These are phyloP conservation scores for Operophtera brumata DNA, from an alignment of 2,888 invertebrate genomes.

Conservation along the genomic window DNA sequence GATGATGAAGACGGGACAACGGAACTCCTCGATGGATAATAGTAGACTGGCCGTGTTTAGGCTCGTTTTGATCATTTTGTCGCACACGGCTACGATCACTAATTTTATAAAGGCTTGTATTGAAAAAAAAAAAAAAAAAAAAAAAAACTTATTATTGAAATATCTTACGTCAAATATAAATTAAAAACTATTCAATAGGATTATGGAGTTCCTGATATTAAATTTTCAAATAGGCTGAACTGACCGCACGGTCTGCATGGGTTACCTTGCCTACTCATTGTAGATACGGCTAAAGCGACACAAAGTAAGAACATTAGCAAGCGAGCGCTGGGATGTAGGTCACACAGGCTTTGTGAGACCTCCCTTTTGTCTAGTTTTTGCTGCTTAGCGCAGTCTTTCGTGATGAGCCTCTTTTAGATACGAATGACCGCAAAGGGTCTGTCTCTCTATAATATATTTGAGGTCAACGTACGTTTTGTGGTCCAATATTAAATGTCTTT, in stretches of 20 bases:
- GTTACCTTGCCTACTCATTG: slow-evolving; percentile 34
- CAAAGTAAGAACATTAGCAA: slow-evolving; percentile 66
- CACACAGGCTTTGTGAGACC: slow-evolving; percentile 60
- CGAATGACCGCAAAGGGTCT: slow-evolving; percentile 49
- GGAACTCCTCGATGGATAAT: too few species aligned
- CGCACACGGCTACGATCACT: too few species aligned
- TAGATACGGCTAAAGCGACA: slow-evolving; percentile 45
- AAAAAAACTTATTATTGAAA: too few species aligned
- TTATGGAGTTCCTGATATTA: neutral
- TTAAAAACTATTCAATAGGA: neutral
- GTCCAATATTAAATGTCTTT: slow-evolving; percentile 29
- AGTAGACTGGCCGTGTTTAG: too few species aligned
- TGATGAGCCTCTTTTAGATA: slow-evolving; percentile 49
- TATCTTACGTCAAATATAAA: neutral
- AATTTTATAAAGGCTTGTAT: too few species aligned
- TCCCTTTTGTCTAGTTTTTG: slow-evolving; percentile 64
- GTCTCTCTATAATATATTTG: slow-evolving; percentile 37
- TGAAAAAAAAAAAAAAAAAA: too few species aligned
- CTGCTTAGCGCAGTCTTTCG: slow-evolving; percentile 45
- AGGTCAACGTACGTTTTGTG: slow-evolving; percentile 38
- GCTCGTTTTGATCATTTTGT: too few species aligned
- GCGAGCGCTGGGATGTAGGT: slow-evolving; percentile 56
- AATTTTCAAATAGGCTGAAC: neutral
- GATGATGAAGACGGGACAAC: too few species aligned
- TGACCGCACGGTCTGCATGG: slow-evolving; percentile 30